Evolutionary conservation across 2,113 vertebrate genomes (phyloP).

Genomic region (Pterocles orientalis): DNA sequence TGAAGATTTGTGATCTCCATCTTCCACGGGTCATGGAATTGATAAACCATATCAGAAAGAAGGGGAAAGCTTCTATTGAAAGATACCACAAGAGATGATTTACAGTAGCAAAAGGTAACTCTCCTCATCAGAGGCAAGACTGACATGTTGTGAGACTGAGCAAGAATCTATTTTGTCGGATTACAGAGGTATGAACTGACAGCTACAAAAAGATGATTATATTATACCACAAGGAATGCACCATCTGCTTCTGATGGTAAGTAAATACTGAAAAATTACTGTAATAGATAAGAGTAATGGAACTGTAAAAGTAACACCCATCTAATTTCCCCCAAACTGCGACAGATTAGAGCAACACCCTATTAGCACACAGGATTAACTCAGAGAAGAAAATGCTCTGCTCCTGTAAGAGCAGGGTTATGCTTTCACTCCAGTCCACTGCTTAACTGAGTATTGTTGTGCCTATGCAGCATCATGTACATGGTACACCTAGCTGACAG

Average conservation of each 20-base stretch:
- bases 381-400: background rate
- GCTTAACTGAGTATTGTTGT: background rate
- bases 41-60: background rate
- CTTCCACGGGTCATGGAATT: background rate
- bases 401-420: background rate
- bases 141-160: background rate
- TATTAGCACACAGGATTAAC: background rate
- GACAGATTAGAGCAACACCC: background rate
- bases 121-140: background rate
- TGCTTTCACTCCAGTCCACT: background rate
- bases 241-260: background rate
- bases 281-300: background rate
- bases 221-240: background rate
- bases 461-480: background rate
- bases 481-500: background rate
- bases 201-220: constrained; percentile 3
- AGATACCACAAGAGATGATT: background rate
- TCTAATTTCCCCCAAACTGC: background rate
- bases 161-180: constrained; percentile 34
- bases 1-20: background rate
- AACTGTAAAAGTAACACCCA: background rate
- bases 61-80: background rate
- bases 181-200: constrained; percentile 8
- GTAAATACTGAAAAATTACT: background rate
- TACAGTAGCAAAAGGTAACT: background rate